Evolutionary conservation across 2,888 invertebrate genomes (phyloP), one percentile per base, ranked within the genome.

Genomic region (Bellardia bayeri): DNA sequence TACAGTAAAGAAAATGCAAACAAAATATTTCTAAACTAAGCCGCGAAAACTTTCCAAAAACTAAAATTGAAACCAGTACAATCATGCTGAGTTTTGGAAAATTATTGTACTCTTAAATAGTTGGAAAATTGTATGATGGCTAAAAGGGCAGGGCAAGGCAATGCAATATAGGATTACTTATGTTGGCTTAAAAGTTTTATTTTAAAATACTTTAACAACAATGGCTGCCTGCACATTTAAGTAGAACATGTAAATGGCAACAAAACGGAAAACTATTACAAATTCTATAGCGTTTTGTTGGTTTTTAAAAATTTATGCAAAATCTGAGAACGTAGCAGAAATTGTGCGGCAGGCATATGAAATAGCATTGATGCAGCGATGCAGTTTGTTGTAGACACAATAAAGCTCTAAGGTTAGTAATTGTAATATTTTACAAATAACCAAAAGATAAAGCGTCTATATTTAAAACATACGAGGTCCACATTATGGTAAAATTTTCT

Each of bases 191-290:
- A 71, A 68, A 82, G 8, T 23, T 42, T 76, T 54, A 37, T 83
- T 76, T 83, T 76, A 76, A 83, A 69, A 83, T 76, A 83, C 63
- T 83, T 76, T 58, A 69, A 64, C 64, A 69, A 33, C 58, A 69
- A 69, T 61, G 45, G 49, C 14, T 61, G 69, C 14, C 42, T 42
- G 42, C 16, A 66, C 54, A 37, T 71, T 71, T 71, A 37, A 71
- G 42, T 66, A 16, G 23, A 64, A 16, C 40, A 64, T 64, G 9
- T 16, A 40, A 40, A 64, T n/a, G n/a, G 33, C 14, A 37, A 63
- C 2, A 37, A 37, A 14, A 63, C 7, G 37, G 7, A 37, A 63
- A 63, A 63, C 14, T 37, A n/a, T 14, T 33, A 63, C 2, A 63
- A 37, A 63, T 63, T 63, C 37, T 37, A 33, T 33, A 63, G 16